Conservation (phyloP, 2,797 vertebrate genomes). For the Halcyon smyrnensis region DNA sequence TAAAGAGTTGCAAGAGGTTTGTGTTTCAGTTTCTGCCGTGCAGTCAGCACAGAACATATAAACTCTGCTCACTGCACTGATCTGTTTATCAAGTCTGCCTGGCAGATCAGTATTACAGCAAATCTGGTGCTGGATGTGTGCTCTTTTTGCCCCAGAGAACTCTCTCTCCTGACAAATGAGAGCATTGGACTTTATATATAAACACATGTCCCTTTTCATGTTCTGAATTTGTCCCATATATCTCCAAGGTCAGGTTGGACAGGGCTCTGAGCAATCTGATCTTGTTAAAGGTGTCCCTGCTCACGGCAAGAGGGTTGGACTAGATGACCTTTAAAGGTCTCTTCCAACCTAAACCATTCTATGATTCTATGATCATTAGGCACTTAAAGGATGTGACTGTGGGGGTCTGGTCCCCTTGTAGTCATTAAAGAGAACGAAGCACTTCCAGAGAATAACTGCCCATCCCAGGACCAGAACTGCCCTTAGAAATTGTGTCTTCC, state of each 20-base stretch:
- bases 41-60: background rate
- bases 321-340: background rate
- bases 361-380: background rate
- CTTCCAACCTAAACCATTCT: background rate
- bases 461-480: background rate
- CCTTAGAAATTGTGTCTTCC: background rate
- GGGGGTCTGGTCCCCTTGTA: background rate
- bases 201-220: background rate
- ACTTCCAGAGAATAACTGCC: background rate
- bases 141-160: background rate
- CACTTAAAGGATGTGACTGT: background rate
- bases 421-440: background rate
- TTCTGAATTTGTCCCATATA: background rate
- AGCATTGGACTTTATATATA: background rate
- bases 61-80: background rate
- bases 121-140: background rate
- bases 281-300: background rate
- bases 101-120: background rate
- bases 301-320: background rate
- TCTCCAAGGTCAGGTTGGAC: background rate
- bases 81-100: background rate
- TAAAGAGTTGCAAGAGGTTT: background rate
- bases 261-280: background rate
- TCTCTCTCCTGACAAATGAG: background rate
- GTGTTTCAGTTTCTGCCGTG: background rate